phyloP scores from a whole-genome alignment of 2,797 vertebrate genomes.

The Smutsia gigantea region DNA sequence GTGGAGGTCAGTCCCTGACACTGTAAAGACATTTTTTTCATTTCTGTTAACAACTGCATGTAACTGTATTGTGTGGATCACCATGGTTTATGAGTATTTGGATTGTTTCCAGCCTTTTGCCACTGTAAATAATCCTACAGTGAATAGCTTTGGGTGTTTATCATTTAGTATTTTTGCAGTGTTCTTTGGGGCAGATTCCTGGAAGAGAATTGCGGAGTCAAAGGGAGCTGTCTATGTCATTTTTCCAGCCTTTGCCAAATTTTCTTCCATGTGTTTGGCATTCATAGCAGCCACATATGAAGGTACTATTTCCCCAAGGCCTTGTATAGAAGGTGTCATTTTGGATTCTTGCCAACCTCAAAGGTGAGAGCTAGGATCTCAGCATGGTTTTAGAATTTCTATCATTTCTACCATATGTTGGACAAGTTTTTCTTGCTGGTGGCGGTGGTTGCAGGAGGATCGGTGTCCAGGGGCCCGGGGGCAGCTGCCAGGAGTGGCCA shows the following conservation, averaged over 20 bases:
- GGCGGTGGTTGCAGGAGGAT: neutral
- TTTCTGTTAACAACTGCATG: neutral
- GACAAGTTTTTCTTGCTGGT: neutral
- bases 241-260: neutral
- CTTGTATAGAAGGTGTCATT: neutral
- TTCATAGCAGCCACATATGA: neutral
- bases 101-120: neutral
- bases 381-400: neutral
- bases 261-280: neutral
- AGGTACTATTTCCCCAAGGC: neutral
- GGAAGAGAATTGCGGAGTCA: neutral
- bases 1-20: neutral
- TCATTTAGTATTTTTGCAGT: neutral
- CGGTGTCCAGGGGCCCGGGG: accelerated
- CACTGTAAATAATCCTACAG: neutral
- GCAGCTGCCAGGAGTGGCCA: neutral
- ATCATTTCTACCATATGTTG: neutral
- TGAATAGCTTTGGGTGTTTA: neutral
- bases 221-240: neutral
- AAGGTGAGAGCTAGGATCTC: neutral
- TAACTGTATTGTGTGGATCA: neutral
- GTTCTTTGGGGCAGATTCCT: neutral
- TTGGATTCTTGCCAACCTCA: neutral
- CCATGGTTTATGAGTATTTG: neutral
- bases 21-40: neutral